Evolutionary conservation across 1,140 invertebrate species (phyloP).

Genomic region (Melitaea cinxia): DNA sequence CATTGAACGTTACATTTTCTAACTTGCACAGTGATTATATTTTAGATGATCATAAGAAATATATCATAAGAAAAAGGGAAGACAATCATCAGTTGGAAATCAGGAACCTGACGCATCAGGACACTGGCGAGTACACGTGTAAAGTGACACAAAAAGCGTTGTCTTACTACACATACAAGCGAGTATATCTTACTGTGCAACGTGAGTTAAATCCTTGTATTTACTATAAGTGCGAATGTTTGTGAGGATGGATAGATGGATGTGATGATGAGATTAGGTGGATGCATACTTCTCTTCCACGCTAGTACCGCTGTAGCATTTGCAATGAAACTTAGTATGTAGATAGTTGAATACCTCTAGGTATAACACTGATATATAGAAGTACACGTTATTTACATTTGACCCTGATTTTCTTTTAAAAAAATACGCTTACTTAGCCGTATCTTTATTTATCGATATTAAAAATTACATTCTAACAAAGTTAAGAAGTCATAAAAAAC

Average conservation of each 20-base stretch:
- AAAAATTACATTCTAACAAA: background rate
- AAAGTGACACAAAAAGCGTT: constrained; percentile 65
- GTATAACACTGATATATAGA: no score
- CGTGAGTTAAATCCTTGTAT: constrained; percentile 51
- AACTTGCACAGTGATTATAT: constrained; percentile 14
- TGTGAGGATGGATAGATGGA: no score
- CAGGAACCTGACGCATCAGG: constrained; percentile 58
- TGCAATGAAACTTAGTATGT: no score
- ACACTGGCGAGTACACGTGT: constrained; percentile 65
- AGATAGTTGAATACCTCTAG: no score
- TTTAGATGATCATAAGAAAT: constrained; percentile 58
- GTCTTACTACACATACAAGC: constrained; percentile 64
- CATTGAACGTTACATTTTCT: no score
- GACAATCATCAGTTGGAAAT: constrained; percentile 62
- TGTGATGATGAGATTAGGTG: no score
- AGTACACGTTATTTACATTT: no score
- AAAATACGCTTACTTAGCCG: no score
- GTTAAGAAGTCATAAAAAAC: background rate
- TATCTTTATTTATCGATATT: no score
- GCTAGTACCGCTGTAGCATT: no score
- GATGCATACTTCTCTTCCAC: no score
- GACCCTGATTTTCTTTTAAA: no score
- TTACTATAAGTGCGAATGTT: background rate
- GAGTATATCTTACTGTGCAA: constrained; percentile 56
- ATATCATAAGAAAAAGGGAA: constrained; percentile 47